A percentile compares a stretch with the other conserved stretches of the same genome.
Conservation (phyloP, 2,797 vertebrate species). For the Cuniculus paca region DNA sequence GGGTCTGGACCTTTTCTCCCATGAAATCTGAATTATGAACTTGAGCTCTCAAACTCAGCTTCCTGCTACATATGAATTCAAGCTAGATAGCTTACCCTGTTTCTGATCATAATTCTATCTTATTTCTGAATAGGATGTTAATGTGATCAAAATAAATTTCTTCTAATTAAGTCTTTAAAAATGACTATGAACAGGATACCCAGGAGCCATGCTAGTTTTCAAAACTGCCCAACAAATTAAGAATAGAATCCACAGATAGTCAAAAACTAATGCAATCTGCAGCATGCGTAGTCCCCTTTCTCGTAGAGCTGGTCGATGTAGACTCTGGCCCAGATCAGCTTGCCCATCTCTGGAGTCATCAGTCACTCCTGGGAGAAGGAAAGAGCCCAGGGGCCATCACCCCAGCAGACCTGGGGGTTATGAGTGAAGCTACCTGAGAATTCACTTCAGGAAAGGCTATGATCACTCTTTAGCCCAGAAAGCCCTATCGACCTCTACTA, state of each 20-base stretch:
- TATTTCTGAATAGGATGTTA: background rate
- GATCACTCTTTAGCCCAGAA: background rate
- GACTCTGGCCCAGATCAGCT: background rate
- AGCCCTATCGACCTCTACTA: background rate
- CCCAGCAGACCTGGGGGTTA: background rate
- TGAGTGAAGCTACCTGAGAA: too few species aligned
- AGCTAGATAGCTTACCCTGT: background rate
- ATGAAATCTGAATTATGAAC: background rate
- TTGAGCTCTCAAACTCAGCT: background rate
- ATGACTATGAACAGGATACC: background rate
- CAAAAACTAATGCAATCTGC: background rate
- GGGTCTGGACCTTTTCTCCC: background rate
- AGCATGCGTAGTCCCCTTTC: background rate
- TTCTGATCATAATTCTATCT: background rate
- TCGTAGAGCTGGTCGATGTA: background rate
- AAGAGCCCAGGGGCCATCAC: background rate
- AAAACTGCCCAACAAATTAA: background rate
- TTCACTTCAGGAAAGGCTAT: background rate
- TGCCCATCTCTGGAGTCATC: background rate
- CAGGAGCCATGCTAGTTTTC: slow-evolving; percentile 7
- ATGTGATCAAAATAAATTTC: slow-evolving; percentile 1
- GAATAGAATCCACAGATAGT: background rate
- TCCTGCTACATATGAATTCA: background rate
- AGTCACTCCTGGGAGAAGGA: background rate
- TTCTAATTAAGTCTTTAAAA: slow-evolving; percentile 10